phyloP scores from a whole-genome alignment of 2,113 vertebrate genomes.

The Megaceryle maxima region DNA sequence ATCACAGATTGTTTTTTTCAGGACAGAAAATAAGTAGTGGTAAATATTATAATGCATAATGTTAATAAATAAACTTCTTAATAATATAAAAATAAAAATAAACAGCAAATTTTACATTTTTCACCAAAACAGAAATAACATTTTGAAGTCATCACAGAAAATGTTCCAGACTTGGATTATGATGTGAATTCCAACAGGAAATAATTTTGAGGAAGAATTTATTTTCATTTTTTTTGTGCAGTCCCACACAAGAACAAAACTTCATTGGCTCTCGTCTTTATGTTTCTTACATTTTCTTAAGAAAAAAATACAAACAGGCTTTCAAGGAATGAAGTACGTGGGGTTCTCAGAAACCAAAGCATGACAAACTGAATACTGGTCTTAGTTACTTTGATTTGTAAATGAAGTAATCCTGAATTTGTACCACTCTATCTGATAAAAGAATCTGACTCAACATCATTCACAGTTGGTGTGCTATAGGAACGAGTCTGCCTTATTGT shows the following conservation, averaged over 20 bases:
- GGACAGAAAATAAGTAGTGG: background rate
- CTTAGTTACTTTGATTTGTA: background rate
- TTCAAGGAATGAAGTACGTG: background rate
- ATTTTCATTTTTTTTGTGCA: background rate
- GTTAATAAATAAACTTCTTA: background rate
- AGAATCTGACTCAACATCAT: background rate
- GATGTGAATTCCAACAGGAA: background rate
- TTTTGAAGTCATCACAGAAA: background rate
- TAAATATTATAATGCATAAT: background rate
- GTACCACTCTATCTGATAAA: background rate
- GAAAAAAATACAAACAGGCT: background rate
- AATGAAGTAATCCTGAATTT: background rate
- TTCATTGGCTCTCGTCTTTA: background rate
- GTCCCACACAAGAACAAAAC: background rate
- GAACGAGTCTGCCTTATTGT: background rate
- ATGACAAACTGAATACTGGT: background rate
- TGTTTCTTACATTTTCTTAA: background rate
- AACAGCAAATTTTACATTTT: background rate
- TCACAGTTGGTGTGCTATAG: background rate
- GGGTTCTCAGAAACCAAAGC: background rate
- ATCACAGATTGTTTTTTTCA: background rate
- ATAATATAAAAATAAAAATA: background rate
- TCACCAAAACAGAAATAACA: background rate
- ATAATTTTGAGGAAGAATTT: background rate
- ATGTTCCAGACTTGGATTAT: background rate